Evolutionary conservation across 2,797 vertebrate genomes (phyloP).

Genomic region (Lepus oiostolus): DNA sequence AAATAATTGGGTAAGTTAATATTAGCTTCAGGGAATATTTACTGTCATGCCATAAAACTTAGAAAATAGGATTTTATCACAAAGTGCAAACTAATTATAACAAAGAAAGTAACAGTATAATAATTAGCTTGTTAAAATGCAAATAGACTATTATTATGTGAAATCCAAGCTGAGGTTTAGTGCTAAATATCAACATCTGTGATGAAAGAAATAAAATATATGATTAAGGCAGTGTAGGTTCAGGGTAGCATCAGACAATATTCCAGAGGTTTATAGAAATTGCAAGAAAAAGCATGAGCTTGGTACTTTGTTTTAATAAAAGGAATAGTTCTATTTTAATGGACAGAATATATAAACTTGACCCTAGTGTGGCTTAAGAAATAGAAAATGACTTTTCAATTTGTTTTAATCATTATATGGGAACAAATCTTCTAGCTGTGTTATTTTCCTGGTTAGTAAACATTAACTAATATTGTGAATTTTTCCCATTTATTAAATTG

Average conservation of each 20-base stretch:
- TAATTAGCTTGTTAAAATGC: constrained; percentile 67
- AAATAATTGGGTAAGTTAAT: constrained; percentile 51
- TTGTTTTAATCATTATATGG: constrained; percentile 1
- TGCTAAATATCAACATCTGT: constrained; percentile 43
- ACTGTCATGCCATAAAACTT: constrained; percentile 56
- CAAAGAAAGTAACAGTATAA: constrained; percentile 48
- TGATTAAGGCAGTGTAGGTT: constrained; percentile 43
- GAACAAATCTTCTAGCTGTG: background rate
- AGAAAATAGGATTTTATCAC: constrained; percentile 57
- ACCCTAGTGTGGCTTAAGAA: background rate
- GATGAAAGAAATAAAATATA: constrained; percentile 63
- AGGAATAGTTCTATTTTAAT: background rate
- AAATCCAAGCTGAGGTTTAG: constrained; percentile 57
- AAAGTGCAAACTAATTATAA: constrained; percentile 69
- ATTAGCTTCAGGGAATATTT: constrained; percentile 59
- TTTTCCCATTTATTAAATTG: background rate
- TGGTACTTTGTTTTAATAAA: constrained; percentile 37
- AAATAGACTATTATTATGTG: constrained; percentile 61
- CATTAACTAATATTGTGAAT: background rate
- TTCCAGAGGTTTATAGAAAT: background rate
- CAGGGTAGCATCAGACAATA: background rate
- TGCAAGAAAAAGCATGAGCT: background rate
- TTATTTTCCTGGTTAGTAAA: constrained; percentile 3
- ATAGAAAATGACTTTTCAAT: constrained; percentile 9
- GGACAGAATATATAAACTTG: background rate